phyloP scores from a whole-genome alignment of 1,140 invertebrate species.

The Maconellicoccus hirsutus region DNA sequence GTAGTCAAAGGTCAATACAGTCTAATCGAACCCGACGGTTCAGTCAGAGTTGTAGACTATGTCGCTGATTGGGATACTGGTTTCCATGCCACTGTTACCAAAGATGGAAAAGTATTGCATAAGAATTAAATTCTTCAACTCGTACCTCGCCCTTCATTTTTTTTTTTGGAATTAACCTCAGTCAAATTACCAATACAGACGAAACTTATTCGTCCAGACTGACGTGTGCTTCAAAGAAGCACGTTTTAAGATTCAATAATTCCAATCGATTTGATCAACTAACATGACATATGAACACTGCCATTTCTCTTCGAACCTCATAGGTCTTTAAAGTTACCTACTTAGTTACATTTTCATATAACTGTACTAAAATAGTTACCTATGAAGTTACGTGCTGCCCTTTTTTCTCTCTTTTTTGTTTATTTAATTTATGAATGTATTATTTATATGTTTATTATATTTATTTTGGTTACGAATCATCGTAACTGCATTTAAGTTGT shows the following conservation, averaged over 20 bases:
- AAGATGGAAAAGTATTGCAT: conserved; percentile 13
- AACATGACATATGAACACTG: neutral
- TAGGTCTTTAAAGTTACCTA: neutral
- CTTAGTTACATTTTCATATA: neutral
- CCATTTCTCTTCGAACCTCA: neutral
- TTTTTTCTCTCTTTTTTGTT: neutral
- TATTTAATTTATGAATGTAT: too few species aligned
- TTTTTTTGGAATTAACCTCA: neutral
- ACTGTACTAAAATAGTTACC: neutral
- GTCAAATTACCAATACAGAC: neutral
- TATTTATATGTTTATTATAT: neutral
- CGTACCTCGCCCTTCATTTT: neutral
- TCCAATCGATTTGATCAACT: neutral
- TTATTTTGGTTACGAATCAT: neutral
- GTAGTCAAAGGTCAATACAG: conserved; percentile 58
- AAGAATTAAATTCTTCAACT: neutral
- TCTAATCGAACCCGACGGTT: conserved; percentile 63
- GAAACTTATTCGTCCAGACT: neutral
- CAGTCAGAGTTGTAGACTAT: conserved; percentile 61
- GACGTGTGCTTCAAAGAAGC: neutral
- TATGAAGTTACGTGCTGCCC: neutral
- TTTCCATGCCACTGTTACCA: conserved; percentile 55
- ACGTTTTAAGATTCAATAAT: neutral
- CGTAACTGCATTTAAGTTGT: neutral
- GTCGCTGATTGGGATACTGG: conserved; percentile 64